These are phyloP conservation scores for Larimichthys crocea DNA, from an alignment of 2,113 vertebrate genomes.

Conservation along the genomic window DNA sequence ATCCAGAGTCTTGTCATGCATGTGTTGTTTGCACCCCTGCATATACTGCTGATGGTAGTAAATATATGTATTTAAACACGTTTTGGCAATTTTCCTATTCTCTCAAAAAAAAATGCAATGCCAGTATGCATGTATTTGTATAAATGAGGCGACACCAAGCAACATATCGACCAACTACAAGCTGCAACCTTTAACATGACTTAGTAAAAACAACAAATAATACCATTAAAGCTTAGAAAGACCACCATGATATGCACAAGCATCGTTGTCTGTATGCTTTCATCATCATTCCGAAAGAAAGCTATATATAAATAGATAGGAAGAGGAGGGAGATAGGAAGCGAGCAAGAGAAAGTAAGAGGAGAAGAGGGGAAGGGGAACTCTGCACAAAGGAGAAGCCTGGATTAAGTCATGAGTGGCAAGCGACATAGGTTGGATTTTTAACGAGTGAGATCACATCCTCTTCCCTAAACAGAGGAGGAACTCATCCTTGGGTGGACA, in stretches of 20 bases:
- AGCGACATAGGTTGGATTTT: conserved; percentile 93
- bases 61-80: neutral
- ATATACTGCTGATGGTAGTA: neutral
- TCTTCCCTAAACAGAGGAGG: conserved; percentile 87
- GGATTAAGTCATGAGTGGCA: conserved; percentile 89
- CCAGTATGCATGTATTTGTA: neutral
- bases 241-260: neutral
- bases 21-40: neutral
- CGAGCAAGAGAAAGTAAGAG: conserved; percentile 62
- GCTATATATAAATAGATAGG: neutral
- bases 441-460: conserved; percentile 94
- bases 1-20: neutral
- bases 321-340: conserved; percentile 39
- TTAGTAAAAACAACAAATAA: neutral
- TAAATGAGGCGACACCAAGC: neutral
- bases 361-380: conserved; percentile 62
- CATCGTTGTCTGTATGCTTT: neutral
- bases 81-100: neutral
- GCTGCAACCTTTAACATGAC: neutral
- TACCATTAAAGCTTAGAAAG: neutral
- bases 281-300: neutral
- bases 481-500: conserved; percentile 82
- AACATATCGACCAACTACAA: neutral
- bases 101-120: neutral
- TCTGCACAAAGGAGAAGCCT: conserved; percentile 87